Evolutionary conservation across 1,140 invertebrate genomes (phyloP).

Genomic region (Lepidotrigona ventralis): DNA sequence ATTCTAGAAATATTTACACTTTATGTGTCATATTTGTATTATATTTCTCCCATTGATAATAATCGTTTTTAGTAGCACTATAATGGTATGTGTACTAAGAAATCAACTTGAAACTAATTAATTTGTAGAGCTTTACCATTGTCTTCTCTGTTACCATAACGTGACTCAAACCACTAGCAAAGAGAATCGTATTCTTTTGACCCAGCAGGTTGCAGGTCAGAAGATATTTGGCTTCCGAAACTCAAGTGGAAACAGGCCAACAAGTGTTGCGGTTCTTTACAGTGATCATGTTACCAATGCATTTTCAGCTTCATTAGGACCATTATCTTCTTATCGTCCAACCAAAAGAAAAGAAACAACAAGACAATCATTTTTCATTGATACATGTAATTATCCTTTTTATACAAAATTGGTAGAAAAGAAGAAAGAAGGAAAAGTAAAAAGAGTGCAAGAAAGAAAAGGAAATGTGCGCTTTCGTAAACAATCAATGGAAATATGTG

Average conservation of each 20-base stretch:
- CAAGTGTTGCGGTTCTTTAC: conserved; percentile 35
- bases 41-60: neutral
- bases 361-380: neutral
- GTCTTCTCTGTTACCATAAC: neutral
- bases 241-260: conserved; percentile 28
- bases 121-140: neutral
- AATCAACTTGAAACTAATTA: neutral
- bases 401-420: neutral
- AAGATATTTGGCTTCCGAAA: conserved; percentile 28
- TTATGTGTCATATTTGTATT: neutral
- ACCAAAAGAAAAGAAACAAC: neutral
- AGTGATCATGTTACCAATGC: conserved; percentile 27
- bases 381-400: neutral
- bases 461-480: conserved; percentile 30
- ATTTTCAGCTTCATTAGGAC: conserved; percentile 20
- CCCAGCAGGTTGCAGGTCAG: conserved; percentile 40
- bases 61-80: neutral
- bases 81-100: neutral
- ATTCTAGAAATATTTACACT: neutral
- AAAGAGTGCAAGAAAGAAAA: neutral
- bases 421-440: neutral
- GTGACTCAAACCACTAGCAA: too few species aligned
- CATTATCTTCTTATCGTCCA: neutral
- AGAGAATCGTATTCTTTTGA: neutral
- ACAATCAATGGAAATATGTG: conserved; percentile 56